Evolutionary conservation across 2,113 vertebrate species (phyloP).

Genomic region (Cromileptes altivelis): DNA sequence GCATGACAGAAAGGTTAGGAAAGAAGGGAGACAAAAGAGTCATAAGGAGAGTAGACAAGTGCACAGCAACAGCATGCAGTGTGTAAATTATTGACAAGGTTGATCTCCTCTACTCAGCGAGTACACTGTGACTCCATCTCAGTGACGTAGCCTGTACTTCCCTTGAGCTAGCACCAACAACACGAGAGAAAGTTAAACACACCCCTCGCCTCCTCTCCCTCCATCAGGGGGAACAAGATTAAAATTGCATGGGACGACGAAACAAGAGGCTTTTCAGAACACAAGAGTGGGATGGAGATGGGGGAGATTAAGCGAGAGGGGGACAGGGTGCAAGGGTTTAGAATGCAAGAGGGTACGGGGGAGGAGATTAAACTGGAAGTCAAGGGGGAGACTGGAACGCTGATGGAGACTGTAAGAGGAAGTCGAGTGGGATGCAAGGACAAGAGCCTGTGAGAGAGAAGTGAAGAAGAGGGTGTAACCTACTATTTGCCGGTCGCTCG

Average conservation of each 20-base stretch:
- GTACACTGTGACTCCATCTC: constrained; percentile 37
- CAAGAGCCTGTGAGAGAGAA: neutral
- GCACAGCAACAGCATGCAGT: constrained; percentile 10
- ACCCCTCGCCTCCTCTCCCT: constrained; percentile 1
- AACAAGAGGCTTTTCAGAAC: constrained; percentile 55
- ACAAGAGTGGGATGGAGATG: constrained; percentile 21
- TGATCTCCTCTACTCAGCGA: constrained; percentile 22
- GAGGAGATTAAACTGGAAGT: constrained; percentile 36
- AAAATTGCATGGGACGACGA: constrained; percentile 50
- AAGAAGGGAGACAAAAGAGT: constrained; percentile 16
- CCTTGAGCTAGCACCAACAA: neutral
- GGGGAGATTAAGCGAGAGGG: constrained; percentile 28
- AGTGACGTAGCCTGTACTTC: constrained; percentile 31
- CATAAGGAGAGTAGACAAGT: neutral
- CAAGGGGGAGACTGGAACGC: constrained; percentile 1
- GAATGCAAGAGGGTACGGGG: neutral
- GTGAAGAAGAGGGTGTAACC: neutral
- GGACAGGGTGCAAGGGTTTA: constrained; percentile 9
- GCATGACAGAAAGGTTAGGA: neutral
- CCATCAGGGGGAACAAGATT: constrained; percentile 26
- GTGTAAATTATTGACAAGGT: constrained; percentile 60
- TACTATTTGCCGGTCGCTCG: neutral
- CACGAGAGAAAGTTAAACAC: constrained; percentile 22
- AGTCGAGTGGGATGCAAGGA: constrained; percentile 12
- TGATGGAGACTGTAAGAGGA: constrained; percentile 2